phyloP scores from a whole-genome alignment of 2,113 vertebrate species.

The Promerops cafer region DNA sequence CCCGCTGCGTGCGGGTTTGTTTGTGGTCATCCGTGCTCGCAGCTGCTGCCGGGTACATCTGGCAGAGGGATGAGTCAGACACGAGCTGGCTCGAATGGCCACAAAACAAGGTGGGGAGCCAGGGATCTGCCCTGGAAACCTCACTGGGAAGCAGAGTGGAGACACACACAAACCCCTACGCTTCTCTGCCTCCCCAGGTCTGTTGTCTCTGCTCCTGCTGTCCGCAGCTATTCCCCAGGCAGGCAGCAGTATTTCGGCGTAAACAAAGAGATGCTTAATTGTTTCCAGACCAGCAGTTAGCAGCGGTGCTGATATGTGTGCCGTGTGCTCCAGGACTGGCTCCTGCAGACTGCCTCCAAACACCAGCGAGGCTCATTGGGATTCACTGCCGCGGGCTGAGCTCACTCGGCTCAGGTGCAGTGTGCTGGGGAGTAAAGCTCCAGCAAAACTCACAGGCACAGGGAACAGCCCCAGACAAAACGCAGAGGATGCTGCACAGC shows the following conservation, averaged over 20 bases:
- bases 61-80: neutral
- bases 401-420: neutral
- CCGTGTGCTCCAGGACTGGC: neutral
- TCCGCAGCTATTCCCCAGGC: neutral
- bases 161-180: neutral
- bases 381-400: neutral
- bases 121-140: neutral
- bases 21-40: neutral
- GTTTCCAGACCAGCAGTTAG: neutral
- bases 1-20: fast-evolving
- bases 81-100: fast-evolving
- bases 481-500: neutral
- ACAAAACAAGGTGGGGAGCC: neutral
- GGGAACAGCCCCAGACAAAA: neutral
- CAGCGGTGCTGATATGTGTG: neutral
- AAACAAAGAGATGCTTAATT: neutral
- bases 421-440: fast-evolving
- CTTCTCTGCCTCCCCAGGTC: neutral
- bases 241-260: neutral
- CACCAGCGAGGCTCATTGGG: neutral
- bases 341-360: neutral
- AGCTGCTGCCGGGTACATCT: neutral
- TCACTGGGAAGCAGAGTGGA: neutral
- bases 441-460: neutral
- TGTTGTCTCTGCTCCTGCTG: neutral